Percentiles rank a stretch among this genome's conserved stretches.
phyloP scores from a whole-genome alignment of 2,888 invertebrate species.

The Tethea ocularis region DNA sequence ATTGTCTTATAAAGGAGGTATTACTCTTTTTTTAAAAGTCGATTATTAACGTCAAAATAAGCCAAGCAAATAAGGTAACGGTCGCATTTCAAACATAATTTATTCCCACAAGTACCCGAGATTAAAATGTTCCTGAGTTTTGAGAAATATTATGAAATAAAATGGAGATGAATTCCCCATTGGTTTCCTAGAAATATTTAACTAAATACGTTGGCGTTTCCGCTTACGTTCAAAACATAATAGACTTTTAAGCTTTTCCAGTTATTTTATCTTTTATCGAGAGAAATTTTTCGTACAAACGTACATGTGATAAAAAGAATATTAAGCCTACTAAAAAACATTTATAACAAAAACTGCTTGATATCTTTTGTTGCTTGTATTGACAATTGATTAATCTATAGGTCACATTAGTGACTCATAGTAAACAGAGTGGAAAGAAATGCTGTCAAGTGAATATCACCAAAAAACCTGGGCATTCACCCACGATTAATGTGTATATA shows the following conservation, averaged over 20 bases:
- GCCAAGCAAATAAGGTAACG: not conserved
- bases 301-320: no score
- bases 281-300: not conserved
- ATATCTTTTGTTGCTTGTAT: not conserved
- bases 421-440: no score
- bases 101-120: constrained; percentile 1
- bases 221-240: not conserved
- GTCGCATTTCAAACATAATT: not conserved
- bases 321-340: no score
- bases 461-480: no score
- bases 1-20: no score
- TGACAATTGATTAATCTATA: not conserved
- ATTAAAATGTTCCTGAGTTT: constrained; percentile 8
- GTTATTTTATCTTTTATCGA: not conserved
- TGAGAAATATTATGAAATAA: constrained; percentile 5
- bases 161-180: not conserved
- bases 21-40: no score
- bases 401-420: no score
- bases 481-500: no score
- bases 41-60: not conserved
- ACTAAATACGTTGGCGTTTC: not conserved
- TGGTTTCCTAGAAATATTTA: constrained; percentile 2
- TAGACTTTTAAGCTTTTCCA: not conserved
- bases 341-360: not conserved
- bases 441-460: no score